phyloP scores from a whole-genome alignment of 2,888 invertebrate species.

The Anticlea derivata region DNA sequence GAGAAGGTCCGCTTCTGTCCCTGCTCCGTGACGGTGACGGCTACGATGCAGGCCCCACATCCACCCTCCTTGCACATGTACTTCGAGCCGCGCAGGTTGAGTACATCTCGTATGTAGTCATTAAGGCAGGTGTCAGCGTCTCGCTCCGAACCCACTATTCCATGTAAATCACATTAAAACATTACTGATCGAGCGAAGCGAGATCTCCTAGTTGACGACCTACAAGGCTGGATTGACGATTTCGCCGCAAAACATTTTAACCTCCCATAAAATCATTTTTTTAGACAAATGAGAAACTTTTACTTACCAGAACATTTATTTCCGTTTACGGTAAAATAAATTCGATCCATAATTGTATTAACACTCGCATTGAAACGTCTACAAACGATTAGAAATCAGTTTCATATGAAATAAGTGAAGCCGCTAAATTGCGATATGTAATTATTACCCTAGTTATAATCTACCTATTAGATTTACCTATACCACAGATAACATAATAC shows the following conservation, averaged over 20 bases:
- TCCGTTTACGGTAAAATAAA: constrained; percentile 36
- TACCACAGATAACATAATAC: no score
- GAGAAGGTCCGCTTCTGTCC: constrained; percentile 62
- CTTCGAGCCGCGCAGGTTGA: constrained; percentile 86
- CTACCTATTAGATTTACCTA: no score
- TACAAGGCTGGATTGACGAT: no score
- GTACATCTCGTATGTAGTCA: constrained; percentile 81
- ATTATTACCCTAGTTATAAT: no score
- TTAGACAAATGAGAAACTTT: no score
- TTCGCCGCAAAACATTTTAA: no score
- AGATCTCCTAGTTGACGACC: no score
- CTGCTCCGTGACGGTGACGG: constrained; percentile 66
- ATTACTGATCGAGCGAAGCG: no score
- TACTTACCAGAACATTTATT: constrained; percentile 37
- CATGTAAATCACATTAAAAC: background rate
- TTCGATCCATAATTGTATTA: constrained; percentile 34
- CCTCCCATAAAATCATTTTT: background rate
- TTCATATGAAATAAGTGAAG: background rate
- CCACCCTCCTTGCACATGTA: constrained; percentile 88
- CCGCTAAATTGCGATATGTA: background rate
- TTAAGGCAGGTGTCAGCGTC: constrained; percentile 77
- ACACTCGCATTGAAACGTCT: constrained; percentile 3
- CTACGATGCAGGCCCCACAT: constrained; percentile 86
- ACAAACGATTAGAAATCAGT: constrained; percentile 5
- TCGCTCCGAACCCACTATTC: constrained; percentile 46